Percentiles rank a stretch among this genome's conserved stretches.
Conservation (phyloP, 1,140 invertebrate species). For the Bombus balteatus region DNA sequence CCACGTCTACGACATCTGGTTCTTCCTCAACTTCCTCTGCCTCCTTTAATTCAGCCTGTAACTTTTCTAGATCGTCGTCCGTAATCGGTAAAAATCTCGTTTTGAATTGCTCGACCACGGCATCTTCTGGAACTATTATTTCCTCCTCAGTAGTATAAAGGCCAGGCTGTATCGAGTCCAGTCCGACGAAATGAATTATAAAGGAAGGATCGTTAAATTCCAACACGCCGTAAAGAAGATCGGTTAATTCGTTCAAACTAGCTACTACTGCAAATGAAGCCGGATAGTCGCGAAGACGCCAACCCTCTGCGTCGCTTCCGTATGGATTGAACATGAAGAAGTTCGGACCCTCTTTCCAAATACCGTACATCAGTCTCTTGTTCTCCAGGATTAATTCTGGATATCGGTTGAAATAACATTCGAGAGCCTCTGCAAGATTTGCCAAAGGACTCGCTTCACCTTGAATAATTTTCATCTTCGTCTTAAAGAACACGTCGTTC, state of each 20-base stretch:
- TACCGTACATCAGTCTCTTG: slow-evolving; percentile 70
- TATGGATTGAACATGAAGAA: slow-evolving; percentile 79
- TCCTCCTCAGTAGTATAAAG: slow-evolving; percentile 52
- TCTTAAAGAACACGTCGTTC: slow-evolving; percentile 58
- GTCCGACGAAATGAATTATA: slow-evolving; percentile 67
- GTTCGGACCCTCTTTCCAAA: slow-evolving; percentile 67
- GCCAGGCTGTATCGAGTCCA: slow-evolving; percentile 64
- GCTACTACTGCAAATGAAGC: slow-evolving; percentile 69
- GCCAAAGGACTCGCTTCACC: slow-evolving; percentile 70
- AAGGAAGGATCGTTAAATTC: slow-evolving; percentile 74
- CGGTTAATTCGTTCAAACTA: slow-evolving; percentile 69
- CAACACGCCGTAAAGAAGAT: slow-evolving; percentile 70
- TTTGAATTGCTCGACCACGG: slow-evolving; percentile 60
- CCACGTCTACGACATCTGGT: not conserved
- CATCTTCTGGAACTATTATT: slow-evolving; percentile 47
- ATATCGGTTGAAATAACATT: slow-evolving; percentile 72
- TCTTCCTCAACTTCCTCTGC: slow-evolving; percentile 7
- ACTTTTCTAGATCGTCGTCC: slow-evolving; percentile 67
- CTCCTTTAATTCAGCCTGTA: slow-evolving; percentile 26
- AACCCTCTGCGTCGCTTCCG: slow-evolving; percentile 73
- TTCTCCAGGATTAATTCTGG: slow-evolving; percentile 75
- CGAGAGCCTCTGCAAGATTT: slow-evolving; percentile 75
- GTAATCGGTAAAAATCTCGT: slow-evolving; percentile 75
- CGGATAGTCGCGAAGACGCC: slow-evolving; percentile 62
- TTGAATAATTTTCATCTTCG: slow-evolving; percentile 61